Evolutionary conservation across 2,888 invertebrate genomes (phyloP).

Genomic region (Megastigmus dorsalis): DNA sequence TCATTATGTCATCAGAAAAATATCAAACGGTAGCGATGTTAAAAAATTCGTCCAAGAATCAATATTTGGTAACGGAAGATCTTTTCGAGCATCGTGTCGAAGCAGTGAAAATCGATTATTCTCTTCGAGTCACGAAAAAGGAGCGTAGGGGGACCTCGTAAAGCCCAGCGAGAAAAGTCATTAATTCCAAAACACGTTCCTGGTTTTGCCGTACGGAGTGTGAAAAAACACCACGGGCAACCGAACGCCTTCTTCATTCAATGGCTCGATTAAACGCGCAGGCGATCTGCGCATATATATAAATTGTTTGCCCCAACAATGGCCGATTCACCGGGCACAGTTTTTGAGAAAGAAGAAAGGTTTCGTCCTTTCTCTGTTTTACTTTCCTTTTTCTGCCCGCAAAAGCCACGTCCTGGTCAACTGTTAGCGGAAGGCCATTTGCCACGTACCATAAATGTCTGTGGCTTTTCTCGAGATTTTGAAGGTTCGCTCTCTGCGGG

Average conservation of each 20-base stretch:
- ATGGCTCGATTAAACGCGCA: conserved; percentile 44
- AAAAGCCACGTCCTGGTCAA: background rate
- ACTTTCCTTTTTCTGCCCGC: conserved; percentile 9
- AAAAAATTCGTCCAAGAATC: conserved; percentile 14
- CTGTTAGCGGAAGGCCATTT: conserved; percentile 13
- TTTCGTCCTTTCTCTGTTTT: background rate
- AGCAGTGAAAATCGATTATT: conserved; percentile 39
- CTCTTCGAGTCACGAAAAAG: background rate
- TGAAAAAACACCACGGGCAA: conserved; percentile 43
- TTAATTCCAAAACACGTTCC: conserved; percentile 49
- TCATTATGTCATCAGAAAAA: too few species aligned
- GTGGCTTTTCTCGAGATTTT: conserved; percentile 30
- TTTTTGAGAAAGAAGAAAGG: conserved; percentile 3
- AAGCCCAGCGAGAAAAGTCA: conserved; percentile 30
- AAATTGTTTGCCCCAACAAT: conserved; percentile 24
- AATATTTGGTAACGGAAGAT: conserved; percentile 35
- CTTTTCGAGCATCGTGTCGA: background rate
- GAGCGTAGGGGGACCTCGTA: background rate
- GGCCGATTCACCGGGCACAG: background rate
- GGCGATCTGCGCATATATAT: conserved; percentile 7
- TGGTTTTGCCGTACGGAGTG: conserved; percentile 11
- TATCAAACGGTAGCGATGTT: conserved; percentile 29
- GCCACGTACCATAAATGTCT: background rate
- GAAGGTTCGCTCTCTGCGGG: conserved; percentile 5
- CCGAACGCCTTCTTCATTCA: background rate